Evolutionary conservation across 2,888 invertebrate species (phyloP).

Genomic region (Syritta pipiens): DNA sequence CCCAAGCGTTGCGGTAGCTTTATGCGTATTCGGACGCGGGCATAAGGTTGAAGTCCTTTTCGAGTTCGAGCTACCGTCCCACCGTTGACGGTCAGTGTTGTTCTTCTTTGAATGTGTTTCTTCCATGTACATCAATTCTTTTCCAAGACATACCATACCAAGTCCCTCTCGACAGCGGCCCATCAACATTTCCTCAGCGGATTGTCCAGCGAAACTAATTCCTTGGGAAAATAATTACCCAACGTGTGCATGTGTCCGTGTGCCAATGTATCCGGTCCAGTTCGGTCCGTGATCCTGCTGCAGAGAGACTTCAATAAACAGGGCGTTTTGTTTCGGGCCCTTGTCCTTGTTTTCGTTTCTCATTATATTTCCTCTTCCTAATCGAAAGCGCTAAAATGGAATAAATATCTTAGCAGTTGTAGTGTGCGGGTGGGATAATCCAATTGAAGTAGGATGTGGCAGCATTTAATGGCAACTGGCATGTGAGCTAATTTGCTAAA

Average conservation of each 20-base stretch:
- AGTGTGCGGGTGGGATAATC: not conserved
- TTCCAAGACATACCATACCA: not conserved
- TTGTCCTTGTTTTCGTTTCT: slow-evolving; percentile 11
- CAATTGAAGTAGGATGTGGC: slow-evolving; percentile 32
- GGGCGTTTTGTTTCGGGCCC: slow-evolving; percentile 8
- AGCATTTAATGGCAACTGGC: slow-evolving; percentile 34
- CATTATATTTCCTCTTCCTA: slow-evolving; percentile 11
- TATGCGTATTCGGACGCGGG: slow-evolving; percentile 43
- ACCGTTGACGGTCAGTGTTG: slow-evolving; percentile 6
- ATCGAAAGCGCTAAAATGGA: slow-evolving; percentile 42
- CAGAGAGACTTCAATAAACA: slow-evolving; percentile 21
- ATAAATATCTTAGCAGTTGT: slow-evolving; percentile 36
- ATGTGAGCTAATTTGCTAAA: slow-evolving; percentile 48
- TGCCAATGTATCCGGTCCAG: not conserved
- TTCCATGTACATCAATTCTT: slow-evolving; percentile 27
- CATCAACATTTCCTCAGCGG: not conserved
- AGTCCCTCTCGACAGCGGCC: not conserved
- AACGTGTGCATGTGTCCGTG: not conserved
- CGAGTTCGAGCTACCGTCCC: not conserved
- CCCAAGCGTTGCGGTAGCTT: slow-evolving; percentile 57
- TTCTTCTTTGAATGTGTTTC: slow-evolving; percentile 20
- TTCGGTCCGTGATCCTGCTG: too few relatives aligned
- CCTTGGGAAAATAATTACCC: slow-evolving; percentile 41
- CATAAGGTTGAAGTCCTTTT: slow-evolving; percentile 32
- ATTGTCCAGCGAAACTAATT: slow-evolving; percentile 19